Conservation (phyloP, 2,113 vertebrate genomes). For the Zeus faber region DNA sequence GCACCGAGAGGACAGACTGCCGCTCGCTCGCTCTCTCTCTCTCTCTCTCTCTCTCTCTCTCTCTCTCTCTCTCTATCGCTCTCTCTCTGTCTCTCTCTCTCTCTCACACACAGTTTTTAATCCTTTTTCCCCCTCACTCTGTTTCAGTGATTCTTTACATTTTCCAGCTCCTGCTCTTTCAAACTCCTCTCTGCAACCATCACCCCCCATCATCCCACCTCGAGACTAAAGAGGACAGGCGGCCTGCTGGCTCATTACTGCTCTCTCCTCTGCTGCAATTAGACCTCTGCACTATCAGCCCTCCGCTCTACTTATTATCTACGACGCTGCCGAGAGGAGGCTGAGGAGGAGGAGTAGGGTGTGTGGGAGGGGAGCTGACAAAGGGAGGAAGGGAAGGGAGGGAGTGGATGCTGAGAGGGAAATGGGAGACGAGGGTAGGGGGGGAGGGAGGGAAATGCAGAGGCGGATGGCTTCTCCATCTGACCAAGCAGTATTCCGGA, state of each 20-base stretch:
- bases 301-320: slow-evolving; percentile 28
- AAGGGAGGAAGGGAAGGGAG: background rate
- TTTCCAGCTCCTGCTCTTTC: slow-evolving; percentile 21
- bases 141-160: slow-evolving; percentile 1
- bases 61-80: slow-evolving; percentile 26
- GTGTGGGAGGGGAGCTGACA: slow-evolving; percentile 12
- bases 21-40: slow-evolving; percentile 4
- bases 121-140: slow-evolving; percentile 30
- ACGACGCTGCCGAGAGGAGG: slow-evolving; percentile 17
- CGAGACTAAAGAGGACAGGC: slow-evolving; percentile 24
- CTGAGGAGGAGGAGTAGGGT: slow-evolving; percentile 16
- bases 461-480: slow-evolving; percentile 34
- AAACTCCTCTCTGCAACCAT: background rate
- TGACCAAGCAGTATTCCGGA: slow-evolving; percentile 46
- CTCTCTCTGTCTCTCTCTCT: slow-evolving; percentile 24
- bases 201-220: slow-evolving; percentile 16
- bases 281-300: slow-evolving; percentile 39
- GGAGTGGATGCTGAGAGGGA: slow-evolving; percentile 23
- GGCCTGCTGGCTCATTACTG: slow-evolving; percentile 37
- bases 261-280: slow-evolving; percentile 48
- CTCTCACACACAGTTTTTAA: slow-evolving; percentile 30
- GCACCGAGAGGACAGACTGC: slow-evolving; percentile 49
- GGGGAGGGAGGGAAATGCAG: slow-evolving; percentile 20
- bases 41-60: slow-evolving; percentile 15
- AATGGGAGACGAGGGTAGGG: slow-evolving; percentile 6